Evolutionary conservation across 2,797 vertebrate genomes (phyloP), one percentile per base, ranked within the genome.

Genomic region (Amblyopsis hoosieri): DNA sequence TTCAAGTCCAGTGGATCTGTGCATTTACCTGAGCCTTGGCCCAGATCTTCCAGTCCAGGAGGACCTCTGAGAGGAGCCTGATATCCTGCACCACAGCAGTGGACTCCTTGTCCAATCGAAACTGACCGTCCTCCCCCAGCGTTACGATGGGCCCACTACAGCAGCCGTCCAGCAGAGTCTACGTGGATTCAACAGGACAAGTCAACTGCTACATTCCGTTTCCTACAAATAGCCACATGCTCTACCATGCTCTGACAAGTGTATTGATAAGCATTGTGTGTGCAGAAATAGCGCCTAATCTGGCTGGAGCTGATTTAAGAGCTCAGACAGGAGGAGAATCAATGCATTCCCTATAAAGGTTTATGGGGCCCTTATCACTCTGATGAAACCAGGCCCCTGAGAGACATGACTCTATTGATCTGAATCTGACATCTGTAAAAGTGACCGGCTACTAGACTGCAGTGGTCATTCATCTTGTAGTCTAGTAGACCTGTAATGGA

Each of bases 21-120:
- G 45, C 0, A 12, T 68, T 78, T 91, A 95, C 98, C 95, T 98
- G 93, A 45, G 97, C 96, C 82, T 96, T 97, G 77, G 94, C 94
- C 98, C 98, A 99, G 85, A 99, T 95, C 86, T 98, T 98, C 98
- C 98, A 99, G 89, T 99, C 97, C 76, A 99, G 87, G 58, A 99
- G 84, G 2, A 99, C 66, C 45, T 97, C 94, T 74, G 97, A 95
- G 48, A 99, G 85, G 53, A 99, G 89, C 0, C 86, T 87, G 64
- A 97, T 90, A 69, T 99, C 97, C 81, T 96, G 95, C 17, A 99
- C 94, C 75, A 99, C 93, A 12, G 95, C 95, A 23, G 75, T 82
- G 10, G 97, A 94, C 74, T 97, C 94, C 0, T 83, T 52, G 67
- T 97, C 93, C 77, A 98, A 85, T 14, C 90, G 83, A 66, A 96